Conservation (phyloP, 2,113 vertebrate species). For the Serinus canaria region DNA sequence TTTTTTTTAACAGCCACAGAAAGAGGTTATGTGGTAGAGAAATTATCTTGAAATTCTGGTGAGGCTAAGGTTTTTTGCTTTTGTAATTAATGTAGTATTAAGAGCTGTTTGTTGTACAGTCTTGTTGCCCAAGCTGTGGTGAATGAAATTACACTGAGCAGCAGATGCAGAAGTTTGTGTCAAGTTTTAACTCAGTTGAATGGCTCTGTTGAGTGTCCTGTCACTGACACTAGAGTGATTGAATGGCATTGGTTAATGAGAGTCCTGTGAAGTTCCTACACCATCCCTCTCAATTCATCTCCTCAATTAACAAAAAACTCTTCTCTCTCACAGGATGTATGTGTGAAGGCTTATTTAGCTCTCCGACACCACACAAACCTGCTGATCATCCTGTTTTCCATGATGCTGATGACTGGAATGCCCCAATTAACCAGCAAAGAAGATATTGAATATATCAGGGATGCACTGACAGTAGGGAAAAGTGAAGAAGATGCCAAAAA, state of each 20-base stretch:
- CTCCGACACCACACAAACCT: constrained; percentile 96
- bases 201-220: background rate
- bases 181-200: background rate
- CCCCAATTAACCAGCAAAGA: constrained; percentile 97
- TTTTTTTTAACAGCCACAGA: background rate
- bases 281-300: background rate
- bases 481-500: constrained; percentile 90
- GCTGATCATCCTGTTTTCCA: constrained; percentile 97
- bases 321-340: constrained; percentile 79
- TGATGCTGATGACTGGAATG: constrained; percentile 99
- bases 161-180: background rate
- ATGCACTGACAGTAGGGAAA: constrained; percentile 91
- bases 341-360: constrained; percentile 92
- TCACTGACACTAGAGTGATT: accelerated
- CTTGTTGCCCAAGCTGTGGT: background rate
- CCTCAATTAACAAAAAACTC: background rate
- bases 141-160: background rate
- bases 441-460: constrained; percentile 96
- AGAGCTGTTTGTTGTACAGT: background rate
- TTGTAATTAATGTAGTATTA: background rate
- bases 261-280: background rate
- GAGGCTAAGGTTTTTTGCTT: background rate
- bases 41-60: background rate
- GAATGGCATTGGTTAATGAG: background rate
- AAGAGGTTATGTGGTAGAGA: background rate